Evolutionary conservation across 1,140 invertebrate species (phyloP), one percentile per base, ranked within the genome.

Genomic region (Drosophila dunni): DNA sequence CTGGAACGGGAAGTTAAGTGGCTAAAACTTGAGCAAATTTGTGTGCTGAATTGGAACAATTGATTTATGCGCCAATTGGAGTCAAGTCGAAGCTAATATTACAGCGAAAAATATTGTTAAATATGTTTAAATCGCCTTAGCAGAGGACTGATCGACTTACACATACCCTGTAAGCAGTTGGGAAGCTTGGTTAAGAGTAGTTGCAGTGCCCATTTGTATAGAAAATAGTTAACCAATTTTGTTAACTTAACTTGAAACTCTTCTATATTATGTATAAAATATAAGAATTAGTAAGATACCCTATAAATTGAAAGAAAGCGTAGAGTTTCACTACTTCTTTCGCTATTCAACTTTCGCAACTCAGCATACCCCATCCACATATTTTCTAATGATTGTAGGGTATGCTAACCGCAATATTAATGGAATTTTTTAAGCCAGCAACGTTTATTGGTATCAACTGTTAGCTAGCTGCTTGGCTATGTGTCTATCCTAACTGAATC

Each of bases 31-130:
- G 34, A 51, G 36, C n/a, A 40, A 64, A 57, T 57, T 44, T 57
- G 54, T 57, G 24, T 24, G 54, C 20, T 29, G 24, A 57, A 57
- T 42, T 57, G 54, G 54, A 57, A 64, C 62, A 54, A 64, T 64
- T 64, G 62, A 64, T 64, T 64, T 64, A 64, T 45, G 50, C 50
- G 50, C 20, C 36, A 64, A 54, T 64, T 51, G 24, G 20, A 53
- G n/a, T 64, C 13, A 17, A 40, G 15, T 29, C 6, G 51, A 29
- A 53, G 8, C 20, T n/a, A 33, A 15, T 13, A 15, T 53, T 53
- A 53, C 29, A 36, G n/a, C n/a, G 8, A 15, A 34, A 53, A 34
- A 53, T 17, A 7, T 36, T 15, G n/a, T 53, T 53, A 34, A 51
- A 45, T 15, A 45, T 15, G 13, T 42, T 42, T 13, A 7, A 42